phyloP scores from a whole-genome alignment of 2,888 invertebrate genomes.

The Andrena flavipes region DNA sequence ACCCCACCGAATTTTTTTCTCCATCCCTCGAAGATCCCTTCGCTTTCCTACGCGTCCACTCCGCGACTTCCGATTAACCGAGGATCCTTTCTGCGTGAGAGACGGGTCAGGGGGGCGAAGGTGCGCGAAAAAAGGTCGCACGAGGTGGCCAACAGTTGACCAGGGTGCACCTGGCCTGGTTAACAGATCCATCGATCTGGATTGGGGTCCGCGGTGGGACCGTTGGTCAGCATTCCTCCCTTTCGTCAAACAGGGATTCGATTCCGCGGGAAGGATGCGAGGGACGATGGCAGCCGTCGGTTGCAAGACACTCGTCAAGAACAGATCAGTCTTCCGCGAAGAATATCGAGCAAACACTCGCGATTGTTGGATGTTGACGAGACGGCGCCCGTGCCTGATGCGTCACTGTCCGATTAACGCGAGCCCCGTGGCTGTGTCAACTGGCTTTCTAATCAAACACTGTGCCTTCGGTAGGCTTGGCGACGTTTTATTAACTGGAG shows the following conservation, averaged over 20 bases:
- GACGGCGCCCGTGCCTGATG: conserved; percentile 53
- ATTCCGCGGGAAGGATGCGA: conserved; percentile 9
- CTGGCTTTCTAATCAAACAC: conserved; percentile 58
- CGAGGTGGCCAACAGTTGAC: conserved; percentile 56
- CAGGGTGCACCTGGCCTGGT: conserved; percentile 67
- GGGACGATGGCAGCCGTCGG: conserved; percentile 8
- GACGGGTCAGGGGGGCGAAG: conserved; percentile 33
- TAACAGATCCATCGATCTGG: conserved; percentile 66
- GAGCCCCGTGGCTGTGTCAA: conserved; percentile 22
- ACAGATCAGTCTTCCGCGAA: conserved; percentile 28
- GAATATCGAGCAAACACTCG: conserved; percentile 30
- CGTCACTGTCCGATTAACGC: conserved; percentile 74
- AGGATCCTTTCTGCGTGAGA: conserved; percentile 27
- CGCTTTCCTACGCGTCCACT: conserved; percentile 51
- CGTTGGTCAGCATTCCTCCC: conserved; percentile 59
- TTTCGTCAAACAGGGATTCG: conserved; percentile 50
- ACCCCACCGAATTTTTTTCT: conserved; percentile 62
- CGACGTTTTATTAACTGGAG: no score
- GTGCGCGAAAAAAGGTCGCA: conserved; percentile 29
- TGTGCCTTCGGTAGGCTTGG: no score
- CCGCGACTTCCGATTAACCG: conserved; percentile 66
- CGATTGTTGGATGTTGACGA: conserved; percentile 20
- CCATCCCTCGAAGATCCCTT: conserved; percentile 39
- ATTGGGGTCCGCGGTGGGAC: conserved; percentile 43
- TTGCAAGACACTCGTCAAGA: conserved; percentile 33